A percentile compares a stretch with the other conserved stretches of the same genome.
Evolutionary conservation across 2,113 vertebrate genomes (phyloP).

Genomic region (Cyrtonyx montezumae): DNA sequence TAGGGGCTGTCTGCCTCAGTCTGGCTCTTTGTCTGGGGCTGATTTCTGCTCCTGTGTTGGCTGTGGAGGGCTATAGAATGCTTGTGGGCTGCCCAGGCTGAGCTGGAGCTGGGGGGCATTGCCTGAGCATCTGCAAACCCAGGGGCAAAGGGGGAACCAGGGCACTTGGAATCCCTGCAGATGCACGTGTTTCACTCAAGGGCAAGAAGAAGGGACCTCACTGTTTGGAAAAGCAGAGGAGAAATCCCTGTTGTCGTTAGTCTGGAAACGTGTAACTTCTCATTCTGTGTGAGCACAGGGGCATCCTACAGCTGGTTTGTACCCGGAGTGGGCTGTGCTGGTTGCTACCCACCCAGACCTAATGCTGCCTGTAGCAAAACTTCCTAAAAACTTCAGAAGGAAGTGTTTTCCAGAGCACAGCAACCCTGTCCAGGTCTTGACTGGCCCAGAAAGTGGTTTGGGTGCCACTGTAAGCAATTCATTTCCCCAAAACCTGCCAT

Average conservation of each 20-base stretch:
- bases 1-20: not conserved
- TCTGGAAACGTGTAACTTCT: not conserved
- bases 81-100: rapidly evolving
- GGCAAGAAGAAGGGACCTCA: no score
- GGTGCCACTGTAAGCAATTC: not conserved
- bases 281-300: not conserved
- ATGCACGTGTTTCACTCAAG: not conserved
- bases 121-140: not conserved
- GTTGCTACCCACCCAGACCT: not conserved
- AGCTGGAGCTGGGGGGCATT: not conserved
- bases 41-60: not conserved
- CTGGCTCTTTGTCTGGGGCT: not conserved
- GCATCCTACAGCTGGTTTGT: not conserved
- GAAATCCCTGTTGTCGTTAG: not conserved
- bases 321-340: not conserved
- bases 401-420: not conserved
- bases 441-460: not conserved
- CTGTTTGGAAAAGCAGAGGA: not conserved
- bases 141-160: not conserved
- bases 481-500: rapidly evolving
- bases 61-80: not conserved
- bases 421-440: not conserved
- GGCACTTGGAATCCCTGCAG: not conserved
- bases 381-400: not conserved
- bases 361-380: not conserved